These are phyloP conservation scores for Trichonephila clavata DNA, from an alignment of 1,140 invertebrate genomes.

Conservation along the genomic window DNA sequence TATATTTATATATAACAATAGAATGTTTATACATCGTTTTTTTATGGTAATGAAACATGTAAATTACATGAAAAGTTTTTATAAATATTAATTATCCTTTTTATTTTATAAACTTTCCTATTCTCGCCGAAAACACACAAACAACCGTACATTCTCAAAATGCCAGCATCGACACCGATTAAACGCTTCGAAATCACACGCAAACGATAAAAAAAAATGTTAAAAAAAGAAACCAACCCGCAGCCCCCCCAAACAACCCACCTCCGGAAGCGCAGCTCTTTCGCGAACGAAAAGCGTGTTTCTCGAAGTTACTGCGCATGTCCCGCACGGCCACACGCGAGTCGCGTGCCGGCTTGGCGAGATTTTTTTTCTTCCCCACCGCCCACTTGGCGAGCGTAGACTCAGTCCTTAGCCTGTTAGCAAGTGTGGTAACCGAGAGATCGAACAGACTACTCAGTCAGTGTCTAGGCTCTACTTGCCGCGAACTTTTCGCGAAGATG, in stretches of 20 bases:
- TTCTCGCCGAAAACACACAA: no score
- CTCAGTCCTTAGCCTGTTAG: slow-evolving; percentile 12
- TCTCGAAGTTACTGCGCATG: slow-evolving; percentile 41
- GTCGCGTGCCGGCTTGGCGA: slow-evolving; percentile 44
- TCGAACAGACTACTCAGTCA: slow-evolving; percentile 35
- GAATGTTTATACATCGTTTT: no score
- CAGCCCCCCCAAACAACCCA: background rate
- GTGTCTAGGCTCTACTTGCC: slow-evolving; percentile 36
- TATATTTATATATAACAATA: no score
- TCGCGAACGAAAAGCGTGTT: slow-evolving; percentile 1
- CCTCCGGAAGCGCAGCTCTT: slow-evolving; percentile 26
- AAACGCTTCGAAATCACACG: no score
- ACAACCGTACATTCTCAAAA: no score
- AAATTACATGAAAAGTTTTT: no score
- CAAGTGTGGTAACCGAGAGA: slow-evolving; percentile 34
- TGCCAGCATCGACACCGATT: no score
- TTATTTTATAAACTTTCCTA: no score
- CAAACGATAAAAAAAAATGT: no score
- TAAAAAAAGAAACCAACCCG: background rate
- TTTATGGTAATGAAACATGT: no score
- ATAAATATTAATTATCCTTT: no score
- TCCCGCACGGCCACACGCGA: background rate
- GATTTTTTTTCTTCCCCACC: slow-evolving; percentile 16
- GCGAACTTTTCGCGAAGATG: slow-evolving; percentile 30
- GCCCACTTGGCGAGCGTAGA: slow-evolving; percentile 22